Evolutionary conservation across 2,888 invertebrate species (phyloP), one percentile per base, ranked within the genome.

Genomic region (Stenichneumon culpator): DNA sequence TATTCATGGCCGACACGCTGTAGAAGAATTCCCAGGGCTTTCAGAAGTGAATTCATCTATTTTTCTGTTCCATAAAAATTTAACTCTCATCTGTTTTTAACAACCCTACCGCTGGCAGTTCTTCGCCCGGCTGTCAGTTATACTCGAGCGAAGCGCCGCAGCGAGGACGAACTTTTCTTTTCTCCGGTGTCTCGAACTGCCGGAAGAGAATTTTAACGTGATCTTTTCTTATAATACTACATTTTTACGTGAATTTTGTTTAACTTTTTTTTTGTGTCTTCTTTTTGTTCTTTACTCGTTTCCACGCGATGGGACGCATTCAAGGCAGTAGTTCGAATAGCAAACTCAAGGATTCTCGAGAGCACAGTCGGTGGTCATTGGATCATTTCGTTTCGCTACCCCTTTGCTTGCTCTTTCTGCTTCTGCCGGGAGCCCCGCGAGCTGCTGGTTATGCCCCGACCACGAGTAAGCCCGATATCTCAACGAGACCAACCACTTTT

Each of bases 391-490:
- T 82, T 82, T 68, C 52, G 77, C 77, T 80, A 69, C 68, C 72
- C 63, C 77, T 86, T 63, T 86, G 63, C 80, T 82, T 82, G 72
- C 77, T 86, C 60, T 68, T 86, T 44, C 60, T 73, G 36, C 67
- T 69, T 47, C 68, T 28, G 57, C 68, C 80, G 52, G 80, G 77
- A 63, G 82, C 32, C n/a, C 72, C 32, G 14, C 47, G 57, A 44
- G 25, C 57, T 16, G 39, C 54, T 28, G 67, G 74, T 70, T 60
- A 79, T 25, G 79, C 79, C 67, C 75, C 54, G 36, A 22, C 68
- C 44, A 80, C 80, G 77, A 78, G 85, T 86, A 83, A 86, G 85
- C 77, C 73, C 82, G 85, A 80, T 80, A 86, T 83, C 79, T 80
- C 82, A 72, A 79, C 77, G 67, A 80, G 77, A 83, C 77, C 73